Base-by-base conservation (phyloP, 2,888 invertebrate genomes). In the Callosobruchus maculatus region DNA sequence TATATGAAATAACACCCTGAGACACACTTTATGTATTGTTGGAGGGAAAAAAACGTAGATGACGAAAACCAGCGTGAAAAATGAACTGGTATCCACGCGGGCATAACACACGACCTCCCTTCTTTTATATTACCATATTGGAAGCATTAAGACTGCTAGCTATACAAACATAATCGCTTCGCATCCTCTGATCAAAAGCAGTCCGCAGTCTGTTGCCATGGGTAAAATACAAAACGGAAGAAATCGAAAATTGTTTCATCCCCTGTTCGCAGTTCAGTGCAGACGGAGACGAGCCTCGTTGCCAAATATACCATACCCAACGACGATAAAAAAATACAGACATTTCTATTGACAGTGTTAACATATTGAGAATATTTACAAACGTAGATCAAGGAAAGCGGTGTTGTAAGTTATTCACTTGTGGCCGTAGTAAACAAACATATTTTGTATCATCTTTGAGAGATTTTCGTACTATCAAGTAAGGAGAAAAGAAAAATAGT, bases 231-330 rank as follows among this genome's bases (percentile, higher is more conserved):
- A n/a, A 71, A 71, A 71, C 20, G 30, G 30, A 30, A 71, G 30
- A 30, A 71, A 71, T 71, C 30, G 71, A 71, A 71, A 71, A 71
- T 30, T 71, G 71, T 30, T 71, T n/a, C 71, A 71, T 71, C 30
- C 30, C 71, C 71, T 31, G 21, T 26, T 30, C 13, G 13, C 30
- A 31, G 70, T n/a, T 70, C 26, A 18, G 22, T 70, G 30, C 49
- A 71, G 30, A 49, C 30, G 21, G n/a, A 21, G n/a, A 71, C 30
- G 4, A 31, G 31, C 71, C 30, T 49, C 1, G 49, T 49, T 49
- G 49, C 49, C 49, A 49, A 49, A 49, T 49, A 49, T 49, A 49
- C 18, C 49, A n/a, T n/a, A n/a, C n/a, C n/a, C n/a, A n/a, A n/a
- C n/a, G n/a, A n/a, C n/a, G n/a, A n/a, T n/a, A n/a, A n/a, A n/a